phyloP scores from a whole-genome alignment of 2,888 invertebrate genomes.

The Agriopis leucophaearia region DNA sequence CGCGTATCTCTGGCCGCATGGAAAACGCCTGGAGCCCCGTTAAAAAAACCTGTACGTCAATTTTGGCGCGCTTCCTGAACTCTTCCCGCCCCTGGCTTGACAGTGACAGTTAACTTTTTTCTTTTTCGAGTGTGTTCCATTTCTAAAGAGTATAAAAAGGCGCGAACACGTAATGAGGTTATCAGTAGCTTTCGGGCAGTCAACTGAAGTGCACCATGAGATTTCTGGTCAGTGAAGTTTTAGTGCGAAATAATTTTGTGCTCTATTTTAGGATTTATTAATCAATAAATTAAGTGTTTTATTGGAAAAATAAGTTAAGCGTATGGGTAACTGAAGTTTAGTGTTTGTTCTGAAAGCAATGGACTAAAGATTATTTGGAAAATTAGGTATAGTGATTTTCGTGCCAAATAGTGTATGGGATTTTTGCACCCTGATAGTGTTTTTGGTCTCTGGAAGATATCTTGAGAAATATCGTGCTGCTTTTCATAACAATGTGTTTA shows the following conservation, averaged over 20 bases:
- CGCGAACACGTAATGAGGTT: conserved; percentile 70
- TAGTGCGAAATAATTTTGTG: conserved; percentile 10
- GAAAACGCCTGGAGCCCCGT: conserved; percentile 32
- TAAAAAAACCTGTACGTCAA: conserved; percentile 43
- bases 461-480: too few species aligned
- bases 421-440: not conserved
- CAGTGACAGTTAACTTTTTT: conserved; percentile 74
- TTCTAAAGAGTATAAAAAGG: conserved; percentile 77
- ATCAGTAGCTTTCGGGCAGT: conserved; percentile 85
- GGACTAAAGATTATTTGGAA: too few species aligned
- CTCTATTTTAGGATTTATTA: not conserved
- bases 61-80: conserved; percentile 77
- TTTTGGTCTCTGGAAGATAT: not conserved
- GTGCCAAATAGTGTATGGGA: not conserved
- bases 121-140: conserved; percentile 64
- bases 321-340: not conserved
- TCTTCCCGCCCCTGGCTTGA: conserved; percentile 67
- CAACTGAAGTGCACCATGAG: conserved; percentile 84
- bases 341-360: not conserved
- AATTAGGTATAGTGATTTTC: not conserved
- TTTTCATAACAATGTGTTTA: too few species aligned
- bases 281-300: not conserved
- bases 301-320: not conserved
- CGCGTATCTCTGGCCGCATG: conserved; percentile 16
- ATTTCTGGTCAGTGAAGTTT: conserved; percentile 78